Conservation (phyloP, 1,140 invertebrate species). For the Drosophila navojoa region DNA sequence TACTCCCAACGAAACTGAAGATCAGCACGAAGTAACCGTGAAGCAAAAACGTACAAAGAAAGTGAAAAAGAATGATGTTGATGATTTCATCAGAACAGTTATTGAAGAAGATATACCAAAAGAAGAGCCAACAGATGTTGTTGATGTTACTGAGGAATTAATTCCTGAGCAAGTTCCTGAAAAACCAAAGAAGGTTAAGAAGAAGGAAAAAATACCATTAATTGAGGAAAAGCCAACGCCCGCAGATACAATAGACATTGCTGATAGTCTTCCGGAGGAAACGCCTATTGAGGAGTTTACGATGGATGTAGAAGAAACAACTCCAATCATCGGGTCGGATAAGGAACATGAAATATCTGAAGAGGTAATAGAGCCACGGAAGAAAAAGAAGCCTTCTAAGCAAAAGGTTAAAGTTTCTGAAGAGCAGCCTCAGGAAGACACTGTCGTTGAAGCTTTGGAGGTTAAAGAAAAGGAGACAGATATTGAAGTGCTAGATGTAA, state of each 20-base stretch:
- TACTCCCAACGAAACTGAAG: conserved; percentile 46
- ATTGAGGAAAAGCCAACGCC: conserved; percentile 25
- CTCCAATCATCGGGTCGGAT: conserved; percentile 30
- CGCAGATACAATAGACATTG: conserved; percentile 25
- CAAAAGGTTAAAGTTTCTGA: conserved; percentile 51
- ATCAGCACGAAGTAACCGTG: conserved; percentile 56
- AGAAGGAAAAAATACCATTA: conserved; percentile 44
- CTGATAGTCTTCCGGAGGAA: conserved; percentile 32
- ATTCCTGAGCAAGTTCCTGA: conserved; percentile 11
- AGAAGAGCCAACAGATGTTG: conserved; percentile 27
- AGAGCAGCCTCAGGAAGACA: conserved; percentile 37
- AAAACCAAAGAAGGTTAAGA: conserved; percentile 35
- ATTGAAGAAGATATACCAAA: conserved; percentile 64
- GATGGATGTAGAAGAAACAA: conserved; percentile 27
- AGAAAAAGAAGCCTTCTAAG: conserved; percentile 75
- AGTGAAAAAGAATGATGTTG: conserved; percentile 68
- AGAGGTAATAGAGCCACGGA: conserved; percentile 35
- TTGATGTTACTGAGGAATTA: conserved; percentile 31
- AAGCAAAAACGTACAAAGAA: conserved; percentile 70
- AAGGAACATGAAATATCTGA: conserved; percentile 14
- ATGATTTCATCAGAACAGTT: conserved; percentile 65
- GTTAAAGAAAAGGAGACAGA: conserved; percentile 46
- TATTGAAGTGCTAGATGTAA: conserved; percentile 40
- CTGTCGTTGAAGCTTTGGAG: conserved; percentile 27
- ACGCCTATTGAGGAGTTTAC: conserved; percentile 1